Conservation (phyloP, 2,888 invertebrate genomes). For the Caenorhabditis sulstoni region DNA sequence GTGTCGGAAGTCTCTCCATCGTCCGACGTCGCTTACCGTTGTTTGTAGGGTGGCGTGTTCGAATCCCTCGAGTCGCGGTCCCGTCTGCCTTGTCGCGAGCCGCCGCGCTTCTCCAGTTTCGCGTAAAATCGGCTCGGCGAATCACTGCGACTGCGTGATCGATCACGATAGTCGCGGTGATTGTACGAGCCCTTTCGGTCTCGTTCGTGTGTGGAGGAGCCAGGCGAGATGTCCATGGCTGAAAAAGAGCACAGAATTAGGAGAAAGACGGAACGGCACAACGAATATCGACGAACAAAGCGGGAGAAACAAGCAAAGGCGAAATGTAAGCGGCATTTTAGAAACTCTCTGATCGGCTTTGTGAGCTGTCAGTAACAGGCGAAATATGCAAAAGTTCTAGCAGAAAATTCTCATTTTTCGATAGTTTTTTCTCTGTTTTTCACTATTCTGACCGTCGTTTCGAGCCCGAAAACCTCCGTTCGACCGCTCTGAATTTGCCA, state of each 20-base stretch:
- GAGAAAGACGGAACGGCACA: not conserved
- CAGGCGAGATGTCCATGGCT: conserved; percentile 55
- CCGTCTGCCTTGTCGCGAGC: conserved; percentile 47
- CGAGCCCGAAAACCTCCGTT: conserved; percentile 18
- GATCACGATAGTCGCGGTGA: conserved; percentile 45
- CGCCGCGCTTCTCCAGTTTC: conserved; percentile 33
- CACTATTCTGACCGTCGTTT: conserved; percentile 33
- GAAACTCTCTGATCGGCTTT: not conserved
- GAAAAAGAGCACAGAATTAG: conserved; percentile 9
- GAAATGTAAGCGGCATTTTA: no score
- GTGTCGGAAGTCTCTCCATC: not conserved
- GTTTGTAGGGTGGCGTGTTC: conserved; percentile 24
- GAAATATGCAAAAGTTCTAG: not conserved
- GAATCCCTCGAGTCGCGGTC: conserved; percentile 51
- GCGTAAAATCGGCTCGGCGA: conserved; percentile 38
- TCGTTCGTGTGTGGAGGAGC: conserved; percentile 38
- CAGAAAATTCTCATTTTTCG: conserved; percentile 2
- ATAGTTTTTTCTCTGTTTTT: not conserved
- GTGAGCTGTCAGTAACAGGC: not conserved
- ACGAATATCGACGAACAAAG: not conserved
- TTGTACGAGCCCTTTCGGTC: conserved; percentile 31
- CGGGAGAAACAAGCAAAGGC: no score
- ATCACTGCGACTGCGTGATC: conserved; percentile 40
- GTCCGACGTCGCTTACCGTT: not conserved
- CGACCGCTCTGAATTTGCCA: conserved; percentile 35